These are phyloP conservation scores for Lasius fuliginosus DNA, from an alignment of 2,888 invertebrate species.

Conservation along the genomic window DNA sequence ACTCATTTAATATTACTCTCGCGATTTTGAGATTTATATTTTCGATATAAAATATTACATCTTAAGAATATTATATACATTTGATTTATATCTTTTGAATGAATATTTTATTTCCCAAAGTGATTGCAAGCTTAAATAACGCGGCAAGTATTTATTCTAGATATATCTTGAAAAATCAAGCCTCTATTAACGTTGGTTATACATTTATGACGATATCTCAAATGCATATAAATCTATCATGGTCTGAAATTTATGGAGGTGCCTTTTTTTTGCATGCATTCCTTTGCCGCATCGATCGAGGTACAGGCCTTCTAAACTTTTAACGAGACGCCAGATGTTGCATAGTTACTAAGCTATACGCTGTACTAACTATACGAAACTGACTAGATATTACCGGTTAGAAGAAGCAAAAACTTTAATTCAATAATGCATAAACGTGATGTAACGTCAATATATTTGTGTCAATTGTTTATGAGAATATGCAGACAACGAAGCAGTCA, in stretches of 20 bases:
- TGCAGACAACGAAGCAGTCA: not conserved
- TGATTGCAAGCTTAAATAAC: not conserved
- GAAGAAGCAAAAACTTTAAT: conserved; percentile 16
- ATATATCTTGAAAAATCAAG: conserved; percentile 24
- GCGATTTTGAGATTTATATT: not conserved
- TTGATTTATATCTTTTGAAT: not conserved
- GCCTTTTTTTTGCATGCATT: conserved; percentile 27
- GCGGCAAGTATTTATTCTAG: not conserved
- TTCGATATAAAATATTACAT: not conserved
- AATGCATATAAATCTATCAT: conserved; percentile 15
- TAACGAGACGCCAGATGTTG: conserved; percentile 44
- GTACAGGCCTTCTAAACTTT: conserved; percentile 11
- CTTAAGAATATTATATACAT: not conserved
- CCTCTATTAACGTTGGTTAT: not conserved
- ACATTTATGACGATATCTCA: conserved; percentile 20
- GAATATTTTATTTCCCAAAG: not conserved
- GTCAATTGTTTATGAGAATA: not conserved
- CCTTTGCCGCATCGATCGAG: conserved; percentile 25
- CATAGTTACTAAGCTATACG: conserved; percentile 32
- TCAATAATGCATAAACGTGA: conserved; percentile 25
- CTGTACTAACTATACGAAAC: conserved; percentile 19
- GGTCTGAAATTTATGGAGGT: conserved; percentile 11
- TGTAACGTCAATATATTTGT: not conserved
- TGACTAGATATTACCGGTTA: not conserved
- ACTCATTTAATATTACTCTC: conserved; percentile 3